phyloP scores from a whole-genome alignment of 2,888 invertebrate genomes.

The Odontothrips loti region DNA sequence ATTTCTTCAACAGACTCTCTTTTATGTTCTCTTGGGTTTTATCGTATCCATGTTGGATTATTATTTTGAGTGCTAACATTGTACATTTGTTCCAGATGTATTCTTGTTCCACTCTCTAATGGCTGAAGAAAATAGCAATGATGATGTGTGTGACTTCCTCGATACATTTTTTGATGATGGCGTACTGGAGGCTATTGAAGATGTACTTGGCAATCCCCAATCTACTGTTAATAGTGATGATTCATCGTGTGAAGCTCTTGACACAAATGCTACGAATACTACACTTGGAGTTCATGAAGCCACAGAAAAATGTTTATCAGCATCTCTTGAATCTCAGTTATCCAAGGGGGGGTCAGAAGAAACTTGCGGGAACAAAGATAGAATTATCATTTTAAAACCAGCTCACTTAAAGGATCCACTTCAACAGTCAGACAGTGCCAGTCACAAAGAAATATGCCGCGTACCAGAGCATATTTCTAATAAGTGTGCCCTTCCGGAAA shows the following conservation, averaged over 20 bases:
- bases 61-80: no score
- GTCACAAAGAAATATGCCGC: background rate
- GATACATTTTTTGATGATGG: conserved; percentile 10
- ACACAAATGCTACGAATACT: background rate
- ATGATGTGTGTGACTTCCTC: background rate
- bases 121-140: background rate
- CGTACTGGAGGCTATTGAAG: background rate
- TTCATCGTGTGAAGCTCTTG: background rate
- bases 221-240: background rate
- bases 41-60: no score
- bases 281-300: background rate
- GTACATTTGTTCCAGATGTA: background rate
- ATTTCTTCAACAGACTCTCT: no score
- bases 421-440: background rate
- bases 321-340: background rate
- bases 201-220: background rate
- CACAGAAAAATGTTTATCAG: background rate
- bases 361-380: background rate
- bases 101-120: background rate
- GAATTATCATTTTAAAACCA: background rate
- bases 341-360: background rate
- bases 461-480: background rate
- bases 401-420: background rate
- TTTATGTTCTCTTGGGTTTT: no score
- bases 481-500: background rate